Evolutionary conservation across 2,113 vertebrate genomes (phyloP), one percentile per base, ranked within the genome.

Genomic region (Puma concolor): DNA sequence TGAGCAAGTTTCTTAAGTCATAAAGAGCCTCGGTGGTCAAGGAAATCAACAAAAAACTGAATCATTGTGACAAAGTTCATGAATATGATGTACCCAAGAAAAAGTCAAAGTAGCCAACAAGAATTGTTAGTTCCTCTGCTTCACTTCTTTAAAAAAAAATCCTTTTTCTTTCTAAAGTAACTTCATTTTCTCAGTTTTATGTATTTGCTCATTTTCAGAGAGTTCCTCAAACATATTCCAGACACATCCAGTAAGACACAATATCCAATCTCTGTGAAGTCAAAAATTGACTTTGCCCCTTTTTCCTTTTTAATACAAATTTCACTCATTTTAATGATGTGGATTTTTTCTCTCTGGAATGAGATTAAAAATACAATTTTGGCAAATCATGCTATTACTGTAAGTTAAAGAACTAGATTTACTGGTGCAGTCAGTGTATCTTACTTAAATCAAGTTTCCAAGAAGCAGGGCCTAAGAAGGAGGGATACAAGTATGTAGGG

Each of bases 291-390:
- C 1, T 44, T 33, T 72, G 2, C 5, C 80, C 19, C 76, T 74
- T 29, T 84, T 79, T 44, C 38, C 31, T 74, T 85, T 97, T 76
- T 69, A 60, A 92, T 44, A 69, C 6, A 81, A 88, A 88, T 76
- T 91, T 84, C 1, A 60, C 13, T 83, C 36, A 71, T 77, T 92
- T 91, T 8, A 79, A 94, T 33, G 5, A 84, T 74, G 31, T 50
- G 9, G 88, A 76, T 36, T 87, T 50, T 94, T 87, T 64, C 27
- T 77, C 25, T 54, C 21, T 41, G 48, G 21, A 83, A 76, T 82
- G 27, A 95, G 88, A 91, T 79, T 81, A 67, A 96, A 92, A 96
- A 67, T 91, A 41, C 12, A 79, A 48, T 57, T 93, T 93, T 74
- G 52, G 54, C 5, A 88, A 82, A 91, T 63, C 25, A 29, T 36